Base-by-base conservation (phyloP, 2,797 vertebrate genomes). In the Aselliscus stoliczkanus region DNA sequence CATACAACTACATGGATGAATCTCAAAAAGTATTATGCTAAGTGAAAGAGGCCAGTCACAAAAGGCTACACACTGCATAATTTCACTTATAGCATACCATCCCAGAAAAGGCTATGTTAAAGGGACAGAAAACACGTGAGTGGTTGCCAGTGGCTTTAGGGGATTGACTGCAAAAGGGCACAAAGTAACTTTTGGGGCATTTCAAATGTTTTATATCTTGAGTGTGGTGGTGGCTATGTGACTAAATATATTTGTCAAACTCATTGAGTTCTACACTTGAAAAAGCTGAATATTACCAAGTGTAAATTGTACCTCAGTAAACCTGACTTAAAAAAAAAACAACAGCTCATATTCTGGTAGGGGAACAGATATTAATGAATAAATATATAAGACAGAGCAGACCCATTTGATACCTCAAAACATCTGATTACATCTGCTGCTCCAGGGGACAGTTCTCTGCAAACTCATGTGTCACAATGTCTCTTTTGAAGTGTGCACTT, bases 131-230 rank as follows among this genome's bases (percentile, higher is more conserved):
- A 77, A 31, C 56, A 85, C n/a, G 88, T 44, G 60, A 15, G 31
- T 87, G 52, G 37, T 58, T 92, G 44, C 14, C 25, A 92, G 47
- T 62, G 17, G 15, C 37, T 79, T 11, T 29, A 83, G 39, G 47
- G 47, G 27, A 65, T 27, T 75, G 75, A 47, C 20, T 82, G 15
- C 34, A 92, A 93, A 80, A 14, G 18, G 29, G 27, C 64, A 86
- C 60, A 88, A 80, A 83, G 37, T 83, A 91, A 89, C 75, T 79
- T 94, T 69, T 29, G 8, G 50, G 13, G 6, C 84, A 52, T 10
- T 70, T 13, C 65, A 60, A 94, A 65, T 94, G 37, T 75, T 93
- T 90, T 93, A 31, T 56, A 69, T 87, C 56, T 87, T 95, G 82
- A 88, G 50, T 44, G 31, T 76, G 52, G 42, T 39, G 39, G 56